Conservation (phyloP, 2,888 invertebrate species). For the Aelia acuminata region DNA sequence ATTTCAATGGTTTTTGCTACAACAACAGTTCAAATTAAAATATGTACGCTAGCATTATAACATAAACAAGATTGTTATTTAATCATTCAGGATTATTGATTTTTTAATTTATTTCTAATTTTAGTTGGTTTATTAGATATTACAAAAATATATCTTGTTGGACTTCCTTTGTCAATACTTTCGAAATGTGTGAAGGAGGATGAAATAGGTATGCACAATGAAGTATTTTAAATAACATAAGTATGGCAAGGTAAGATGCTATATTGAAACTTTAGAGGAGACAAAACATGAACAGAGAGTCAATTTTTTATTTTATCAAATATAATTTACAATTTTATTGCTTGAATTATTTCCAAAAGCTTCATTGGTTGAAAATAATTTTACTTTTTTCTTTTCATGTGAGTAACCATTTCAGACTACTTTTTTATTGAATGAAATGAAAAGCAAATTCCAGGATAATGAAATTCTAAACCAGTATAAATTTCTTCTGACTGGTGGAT, state of each 20-base stretch:
- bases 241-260: neutral
- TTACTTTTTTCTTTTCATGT: no score
- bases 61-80: no score
- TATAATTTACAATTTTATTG: no score
- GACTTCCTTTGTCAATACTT: neutral
- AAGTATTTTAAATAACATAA: neutral
- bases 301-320: no score
- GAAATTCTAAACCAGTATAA: no score
- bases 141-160: neutral
- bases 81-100: neutral
- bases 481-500: no score
- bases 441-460: no score
- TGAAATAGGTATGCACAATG: neutral
- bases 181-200: constrained; percentile 41
- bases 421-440: no score
- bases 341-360: no score
- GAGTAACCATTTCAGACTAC: no score
- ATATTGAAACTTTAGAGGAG: neutral
- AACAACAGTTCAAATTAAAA: neutral
- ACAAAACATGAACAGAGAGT: no score
- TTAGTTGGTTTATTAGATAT: constrained; percentile 35
- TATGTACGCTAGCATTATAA: neutral
- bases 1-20: neutral
- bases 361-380: no score
- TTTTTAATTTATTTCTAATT: neutral